These are phyloP conservation scores for Spilarctia lutea DNA, from an alignment of 2,888 invertebrate species.

Conservation along the genomic window DNA sequence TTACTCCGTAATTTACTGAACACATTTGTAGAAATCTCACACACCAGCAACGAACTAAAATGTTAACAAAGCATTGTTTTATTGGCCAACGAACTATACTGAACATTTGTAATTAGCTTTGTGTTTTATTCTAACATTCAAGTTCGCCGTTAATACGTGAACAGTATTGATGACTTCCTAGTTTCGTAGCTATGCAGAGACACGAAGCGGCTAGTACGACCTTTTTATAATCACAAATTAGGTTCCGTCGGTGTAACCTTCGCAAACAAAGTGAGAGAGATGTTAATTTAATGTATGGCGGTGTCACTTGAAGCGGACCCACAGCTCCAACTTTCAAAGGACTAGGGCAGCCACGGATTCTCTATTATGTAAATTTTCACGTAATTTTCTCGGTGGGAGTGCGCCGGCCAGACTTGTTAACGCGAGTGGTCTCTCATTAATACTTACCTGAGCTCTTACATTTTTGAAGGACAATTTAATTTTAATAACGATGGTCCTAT, in stretches of 20 bases:
- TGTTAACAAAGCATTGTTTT: conserved; percentile 23
- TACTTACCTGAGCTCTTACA: conserved; percentile 73
- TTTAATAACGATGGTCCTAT: conserved; percentile 47
- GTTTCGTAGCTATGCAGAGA: conserved; percentile 35
- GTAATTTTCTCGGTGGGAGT: conserved; percentile 81
- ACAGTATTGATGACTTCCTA: conserved; percentile 39
- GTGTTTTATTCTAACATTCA: conserved; percentile 12
- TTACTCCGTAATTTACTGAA: conserved; percentile 64
- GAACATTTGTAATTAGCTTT: conserved; percentile 20
- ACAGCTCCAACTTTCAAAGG: conserved; percentile 80
- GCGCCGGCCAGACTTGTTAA: conserved; percentile 81
- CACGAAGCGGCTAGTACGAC: conserved; percentile 52
- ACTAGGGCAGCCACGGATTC: conserved; percentile 82
- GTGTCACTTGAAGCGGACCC: conserved; percentile 79
- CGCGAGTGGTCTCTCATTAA: conserved; percentile 78
- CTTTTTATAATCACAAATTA: conserved; percentile 74
- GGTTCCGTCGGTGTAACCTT: conserved; percentile 68
- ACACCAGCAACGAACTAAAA: conserved; percentile 34
- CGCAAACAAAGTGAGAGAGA: conserved; percentile 81
- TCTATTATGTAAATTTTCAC: conserved; percentile 85
- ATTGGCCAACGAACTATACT: conserved; percentile 9
- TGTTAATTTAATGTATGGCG: conserved; percentile 84
- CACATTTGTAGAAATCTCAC: conserved; percentile 52
- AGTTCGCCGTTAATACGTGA: conserved; percentile 13
- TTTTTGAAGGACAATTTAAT: conserved; percentile 63